phyloP scores from a whole-genome alignment of 2,888 invertebrate species.

The Hypomecis atomaria region DNA sequence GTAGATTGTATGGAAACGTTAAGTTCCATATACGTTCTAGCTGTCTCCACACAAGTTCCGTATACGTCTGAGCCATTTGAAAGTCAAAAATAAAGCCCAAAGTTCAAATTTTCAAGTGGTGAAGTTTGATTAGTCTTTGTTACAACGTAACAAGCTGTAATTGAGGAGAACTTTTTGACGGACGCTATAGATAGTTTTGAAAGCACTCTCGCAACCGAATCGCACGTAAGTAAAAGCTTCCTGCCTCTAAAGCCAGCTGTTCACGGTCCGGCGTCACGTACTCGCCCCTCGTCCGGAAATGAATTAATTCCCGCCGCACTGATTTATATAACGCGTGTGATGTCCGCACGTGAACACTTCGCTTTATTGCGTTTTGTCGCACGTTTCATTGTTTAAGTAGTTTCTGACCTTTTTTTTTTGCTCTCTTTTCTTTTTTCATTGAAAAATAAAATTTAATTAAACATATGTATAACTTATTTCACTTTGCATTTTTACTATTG shows the following conservation, averaged over 20 bases:
- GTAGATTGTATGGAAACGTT: too few species aligned
- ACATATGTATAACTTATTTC: too few species aligned
- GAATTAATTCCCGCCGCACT: conserved; percentile 66
- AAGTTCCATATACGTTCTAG: too few species aligned
- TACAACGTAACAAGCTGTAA: background rate
- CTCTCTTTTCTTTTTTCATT: too few species aligned
- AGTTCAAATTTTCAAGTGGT: too few species aligned
- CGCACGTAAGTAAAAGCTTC: conserved; percentile 31
- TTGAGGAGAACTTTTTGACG: conserved; percentile 2
- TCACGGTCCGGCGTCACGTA: conserved; percentile 52
- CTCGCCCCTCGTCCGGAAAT: conserved; percentile 56
- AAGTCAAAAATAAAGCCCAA: too few species aligned
- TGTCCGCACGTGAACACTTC: conserved; percentile 41
- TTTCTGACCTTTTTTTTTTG: conserved; percentile 8
- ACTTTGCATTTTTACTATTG: too few species aligned
- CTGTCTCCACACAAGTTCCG: too few species aligned
- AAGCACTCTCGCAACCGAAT: conserved; percentile 21
- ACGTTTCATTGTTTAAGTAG: conserved; percentile 38
- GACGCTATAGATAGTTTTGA: conserved; percentile 12
- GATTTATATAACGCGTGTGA: conserved; percentile 67
- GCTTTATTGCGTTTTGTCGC: conserved; percentile 42
- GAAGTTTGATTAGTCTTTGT: too few species aligned
- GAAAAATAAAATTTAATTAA: too few species aligned
- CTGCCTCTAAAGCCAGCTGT: conserved; percentile 37
- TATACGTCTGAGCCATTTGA: too few species aligned